phyloP scores from a whole-genome alignment of 2,888 invertebrate species.

The Drosophila austrosaltans region DNA sequence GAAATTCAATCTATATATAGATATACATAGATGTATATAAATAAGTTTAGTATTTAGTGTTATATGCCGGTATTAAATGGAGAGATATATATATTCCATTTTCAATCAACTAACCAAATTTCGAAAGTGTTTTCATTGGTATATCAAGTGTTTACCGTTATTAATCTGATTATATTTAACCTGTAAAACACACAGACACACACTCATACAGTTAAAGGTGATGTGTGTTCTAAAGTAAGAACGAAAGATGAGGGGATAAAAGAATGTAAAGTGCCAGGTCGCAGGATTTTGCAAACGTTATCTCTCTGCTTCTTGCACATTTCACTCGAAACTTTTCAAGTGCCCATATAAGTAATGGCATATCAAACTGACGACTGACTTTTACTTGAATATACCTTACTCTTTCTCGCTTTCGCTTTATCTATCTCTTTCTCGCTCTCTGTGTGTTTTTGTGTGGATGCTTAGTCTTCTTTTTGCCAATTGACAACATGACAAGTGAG shows the following conservation, averaged over 20 bases:
- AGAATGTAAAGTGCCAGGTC: conserved; percentile 9
- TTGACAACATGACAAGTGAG: conserved; percentile 77
- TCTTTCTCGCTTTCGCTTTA: not conserved
- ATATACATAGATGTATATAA: too few relatives aligned
- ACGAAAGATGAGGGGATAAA: not conserved
- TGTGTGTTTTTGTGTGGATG: conserved; percentile 7
- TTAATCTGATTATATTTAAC: conserved; percentile 74
- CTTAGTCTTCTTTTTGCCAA: conserved; percentile 64
- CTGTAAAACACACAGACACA: conserved; percentile 16
- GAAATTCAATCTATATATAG: conserved; percentile 64
- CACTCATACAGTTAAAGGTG: not conserved
- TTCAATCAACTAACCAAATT: conserved; percentile 47
- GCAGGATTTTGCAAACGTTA: conserved; percentile 26
- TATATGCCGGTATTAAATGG: too few relatives aligned
- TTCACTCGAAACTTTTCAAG: conserved; percentile 73
- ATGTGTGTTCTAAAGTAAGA: not conserved
- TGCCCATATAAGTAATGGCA: conserved; percentile 69
- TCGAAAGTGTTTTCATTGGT: conserved; percentile 35
- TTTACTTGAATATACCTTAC: conserved; percentile 3
- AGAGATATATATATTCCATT: conserved; percentile 3
- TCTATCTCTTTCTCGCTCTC: conserved; percentile 17
- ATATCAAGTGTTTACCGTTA: conserved; percentile 66
- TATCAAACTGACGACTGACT: conserved; percentile 57
- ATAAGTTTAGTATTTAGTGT: too few relatives aligned
- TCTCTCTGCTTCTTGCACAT: conserved; percentile 39